Evolutionary conservation across 2,113 vertebrate genomes (phyloP), one percentile per base, ranked within the genome.

Genomic region (Entosphenus tridentatus): DNA sequence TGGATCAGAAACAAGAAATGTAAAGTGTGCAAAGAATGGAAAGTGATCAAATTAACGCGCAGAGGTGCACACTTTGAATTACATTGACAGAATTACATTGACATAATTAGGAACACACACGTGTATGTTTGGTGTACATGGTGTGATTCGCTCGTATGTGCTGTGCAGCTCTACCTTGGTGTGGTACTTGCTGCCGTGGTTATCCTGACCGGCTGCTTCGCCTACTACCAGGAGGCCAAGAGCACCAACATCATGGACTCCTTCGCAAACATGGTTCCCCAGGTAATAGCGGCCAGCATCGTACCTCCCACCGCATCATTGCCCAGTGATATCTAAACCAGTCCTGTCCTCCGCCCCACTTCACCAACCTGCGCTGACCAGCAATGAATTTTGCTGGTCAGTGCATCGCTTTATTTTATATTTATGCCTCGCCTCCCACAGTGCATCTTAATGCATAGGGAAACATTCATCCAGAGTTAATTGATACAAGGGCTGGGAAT

Each of bases 231-330:
- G 75, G 83, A 85, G 74, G 82, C 83, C 18, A 85, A 84, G 75
- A 85, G 83, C 72, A 85, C 83, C 14, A 85, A 85, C 72, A 85
- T 85, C 73, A 85, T 85, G 80, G 78, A 83, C 71, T 82, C 81
- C 74, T 85, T 85, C 78, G 80, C 76, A 21, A 82, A 82, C 75
- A 85, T 85, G 83, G 82, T 84, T 56, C 83, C 83, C 2, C 83
- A 82, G 82, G 83, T 85, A 55, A 80, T 77, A 7, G 16, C 57
- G 57, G 57, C 10, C n/a, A 11, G 39, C 39, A 39, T 39, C 39
- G 39, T 39, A 39, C 39, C 39, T 39, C 39, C 4, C 39, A 39
- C 39, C 39, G 39, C 39, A 39, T 39, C 39, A 39, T 39, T 39
- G 39, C 39, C 39, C 39, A 39, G 39, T 39, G 39, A 39, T 39